Evolutionary conservation across 2,888 invertebrate species (phyloP).

Genomic region (Aquatica leii): DNA sequence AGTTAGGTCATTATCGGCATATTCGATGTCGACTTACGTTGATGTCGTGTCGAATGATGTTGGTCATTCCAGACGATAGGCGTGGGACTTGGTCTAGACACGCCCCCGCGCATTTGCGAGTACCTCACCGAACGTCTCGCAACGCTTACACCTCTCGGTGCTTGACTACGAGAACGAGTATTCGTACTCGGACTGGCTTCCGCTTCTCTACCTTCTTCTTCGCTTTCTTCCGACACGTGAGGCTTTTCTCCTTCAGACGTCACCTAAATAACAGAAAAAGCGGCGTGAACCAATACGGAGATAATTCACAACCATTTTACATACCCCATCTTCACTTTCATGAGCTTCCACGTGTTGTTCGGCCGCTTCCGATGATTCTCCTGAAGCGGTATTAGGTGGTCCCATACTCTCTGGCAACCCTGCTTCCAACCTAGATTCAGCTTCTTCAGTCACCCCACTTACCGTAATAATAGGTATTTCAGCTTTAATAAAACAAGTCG

Average conservation of each 20-base stretch:
- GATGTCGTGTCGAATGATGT: slow-evolving; percentile 37
- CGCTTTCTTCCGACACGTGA: slow-evolving; percentile 60
- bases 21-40: slow-evolving; percentile 18
- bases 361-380: slow-evolving; percentile 55
- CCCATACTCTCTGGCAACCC: slow-evolving; percentile 55
- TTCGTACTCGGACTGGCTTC: slow-evolving; percentile 76
- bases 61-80: slow-evolving; percentile 69
- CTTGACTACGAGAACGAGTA: slow-evolving; percentile 58
- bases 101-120: slow-evolving; percentile 53
- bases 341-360: slow-evolving; percentile 52
- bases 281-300: too few relatives aligned
- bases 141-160: slow-evolving; percentile 40
- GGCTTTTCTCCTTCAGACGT: slow-evolving; percentile 72
- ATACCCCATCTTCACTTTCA: slow-evolving; percentile 58
- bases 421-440: slow-evolving; percentile 61
- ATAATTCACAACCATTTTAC: slow-evolving; percentile 2
- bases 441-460: slow-evolving; percentile 58
- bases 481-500: slow-evolving; percentile 45
- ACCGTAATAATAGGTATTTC: slow-evolving; percentile 56
- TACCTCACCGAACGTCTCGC: slow-evolving; percentile 46
- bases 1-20: neutral
- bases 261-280: slow-evolving; percentile 54
- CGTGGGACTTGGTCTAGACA: slow-evolving; percentile 63
- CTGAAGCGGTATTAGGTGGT: slow-evolving; percentile 54
- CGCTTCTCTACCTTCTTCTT: slow-evolving; percentile 82